Evolutionary conservation across 2,888 invertebrate genomes (phyloP).

Genomic region (Leistus spinibarbis): DNA sequence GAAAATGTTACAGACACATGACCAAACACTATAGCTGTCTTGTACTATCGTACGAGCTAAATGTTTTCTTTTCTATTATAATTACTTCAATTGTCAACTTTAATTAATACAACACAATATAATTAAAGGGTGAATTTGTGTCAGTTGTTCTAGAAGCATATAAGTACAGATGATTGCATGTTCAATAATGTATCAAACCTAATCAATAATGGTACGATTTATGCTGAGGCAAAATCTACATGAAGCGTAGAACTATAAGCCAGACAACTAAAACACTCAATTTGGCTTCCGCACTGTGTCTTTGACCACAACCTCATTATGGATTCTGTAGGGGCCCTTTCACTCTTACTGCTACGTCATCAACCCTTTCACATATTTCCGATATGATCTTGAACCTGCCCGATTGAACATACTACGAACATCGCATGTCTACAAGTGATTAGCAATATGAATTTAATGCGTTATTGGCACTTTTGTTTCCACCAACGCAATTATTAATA

Average conservation of each 20-base stretch:
- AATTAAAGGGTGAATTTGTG: neutral
- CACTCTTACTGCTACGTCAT: neutral
- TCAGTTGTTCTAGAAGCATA: neutral
- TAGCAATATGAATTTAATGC: no score
- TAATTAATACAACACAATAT: neutral
- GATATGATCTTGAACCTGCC: neutral
- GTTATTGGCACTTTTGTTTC: no score
- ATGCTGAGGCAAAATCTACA: neutral
- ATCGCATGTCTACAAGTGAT: no score
- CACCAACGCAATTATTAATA: no score
- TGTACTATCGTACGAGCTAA: no score
- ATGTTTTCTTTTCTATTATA: no score
- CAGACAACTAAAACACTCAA: neutral
- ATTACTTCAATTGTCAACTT: neutral
- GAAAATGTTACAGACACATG: no score
- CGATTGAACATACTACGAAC: no score
- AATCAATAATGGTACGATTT: neutral
- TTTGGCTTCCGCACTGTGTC: neutral
- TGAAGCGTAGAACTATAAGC: neutral
- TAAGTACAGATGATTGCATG: neutral
- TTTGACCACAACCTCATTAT: neutral
- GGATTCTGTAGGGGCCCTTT: neutral
- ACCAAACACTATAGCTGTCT: no score
- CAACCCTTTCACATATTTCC: neutral
- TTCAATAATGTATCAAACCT: neutral